A percentile compares a stretch with the other conserved stretches of the same genome.
Evolutionary conservation across 2,797 vertebrate species (phyloP).

Genomic region (Melanotaenia maccullochi): DNA sequence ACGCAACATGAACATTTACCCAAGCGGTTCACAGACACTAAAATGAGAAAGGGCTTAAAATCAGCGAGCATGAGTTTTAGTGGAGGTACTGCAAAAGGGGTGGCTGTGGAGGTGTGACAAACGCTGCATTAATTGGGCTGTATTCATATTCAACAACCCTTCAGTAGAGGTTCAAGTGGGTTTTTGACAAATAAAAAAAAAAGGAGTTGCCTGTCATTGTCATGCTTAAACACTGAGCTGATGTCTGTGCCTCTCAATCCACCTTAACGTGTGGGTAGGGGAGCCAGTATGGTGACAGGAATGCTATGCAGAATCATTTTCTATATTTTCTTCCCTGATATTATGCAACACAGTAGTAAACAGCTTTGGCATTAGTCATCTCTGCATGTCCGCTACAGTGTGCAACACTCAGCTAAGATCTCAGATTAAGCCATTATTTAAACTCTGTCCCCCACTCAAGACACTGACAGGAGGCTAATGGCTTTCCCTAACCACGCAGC

Average conservation of each 20-base stretch:
- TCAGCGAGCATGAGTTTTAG: constrained; percentile 20
- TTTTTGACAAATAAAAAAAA: constrained; percentile 39
- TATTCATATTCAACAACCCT: constrained; percentile 12
- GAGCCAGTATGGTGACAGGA: neutral
- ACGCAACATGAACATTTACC: constrained; percentile 31
- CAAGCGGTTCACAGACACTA: constrained; percentile 26
- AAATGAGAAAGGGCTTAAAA: constrained; percentile 32
- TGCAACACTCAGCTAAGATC: constrained; percentile 3
- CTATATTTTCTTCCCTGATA: neutral
- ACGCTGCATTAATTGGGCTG: constrained; percentile 14
- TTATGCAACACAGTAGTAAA: neutral
- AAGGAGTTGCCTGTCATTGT: constrained; percentile 16
- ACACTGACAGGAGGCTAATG: constrained; percentile 2
- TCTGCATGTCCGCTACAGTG: neutral
- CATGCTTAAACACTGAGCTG: constrained; percentile 22
- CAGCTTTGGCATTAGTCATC: neutral
- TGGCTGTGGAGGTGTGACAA: constrained; percentile 42
- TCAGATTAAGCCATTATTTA: neutral
- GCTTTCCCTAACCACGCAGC: constrained; percentile 13
- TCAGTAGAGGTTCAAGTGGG: constrained; percentile 25
- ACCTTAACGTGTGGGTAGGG: neutral
- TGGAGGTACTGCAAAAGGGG: constrained; percentile 17
- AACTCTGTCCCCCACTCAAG: constrained; percentile 20
- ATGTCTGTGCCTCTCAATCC: constrained; percentile 3
- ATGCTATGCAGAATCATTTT: neutral